Conservation (phyloP, 2,113 vertebrate species). For the Oplegnathus fasciatus region DNA sequence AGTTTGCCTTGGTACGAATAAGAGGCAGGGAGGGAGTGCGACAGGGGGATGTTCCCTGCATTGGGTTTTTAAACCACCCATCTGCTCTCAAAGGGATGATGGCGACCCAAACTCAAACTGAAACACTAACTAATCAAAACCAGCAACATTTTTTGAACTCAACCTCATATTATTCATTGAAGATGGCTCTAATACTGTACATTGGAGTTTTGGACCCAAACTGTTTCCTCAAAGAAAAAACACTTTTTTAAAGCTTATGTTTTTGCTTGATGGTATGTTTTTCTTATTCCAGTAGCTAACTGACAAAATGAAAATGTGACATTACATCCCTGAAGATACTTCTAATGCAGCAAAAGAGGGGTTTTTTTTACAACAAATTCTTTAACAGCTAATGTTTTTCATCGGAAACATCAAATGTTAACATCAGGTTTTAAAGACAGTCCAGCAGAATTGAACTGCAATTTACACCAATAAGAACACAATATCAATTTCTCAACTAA, state of each 20-base stretch:
- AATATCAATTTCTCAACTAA: background rate
- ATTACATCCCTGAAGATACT: background rate
- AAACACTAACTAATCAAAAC: background rate
- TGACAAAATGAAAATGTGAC: background rate
- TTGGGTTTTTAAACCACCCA: background rate
- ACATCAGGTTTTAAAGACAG: no score
- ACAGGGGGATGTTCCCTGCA: background rate
- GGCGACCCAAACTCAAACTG: background rate
- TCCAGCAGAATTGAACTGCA: background rate
- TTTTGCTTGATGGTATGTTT: background rate
- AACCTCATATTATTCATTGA: background rate
- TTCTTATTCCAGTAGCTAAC: background rate
- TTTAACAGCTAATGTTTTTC: no score
- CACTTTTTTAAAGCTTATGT: no score
- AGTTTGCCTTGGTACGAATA: conserved; percentile 94
- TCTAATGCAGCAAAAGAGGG: background rate
- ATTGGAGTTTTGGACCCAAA: no score
- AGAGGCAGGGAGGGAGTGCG: background rate
- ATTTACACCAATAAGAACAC: background rate
- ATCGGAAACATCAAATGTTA: no score
- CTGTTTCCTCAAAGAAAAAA: no score
- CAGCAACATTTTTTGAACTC: background rate
- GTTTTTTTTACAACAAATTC: background rate
- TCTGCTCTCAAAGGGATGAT: background rate
- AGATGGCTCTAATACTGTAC: no score